Evolutionary conservation across 2,113 vertebrate species (phyloP).

Genomic region (Gobius niger): DNA sequence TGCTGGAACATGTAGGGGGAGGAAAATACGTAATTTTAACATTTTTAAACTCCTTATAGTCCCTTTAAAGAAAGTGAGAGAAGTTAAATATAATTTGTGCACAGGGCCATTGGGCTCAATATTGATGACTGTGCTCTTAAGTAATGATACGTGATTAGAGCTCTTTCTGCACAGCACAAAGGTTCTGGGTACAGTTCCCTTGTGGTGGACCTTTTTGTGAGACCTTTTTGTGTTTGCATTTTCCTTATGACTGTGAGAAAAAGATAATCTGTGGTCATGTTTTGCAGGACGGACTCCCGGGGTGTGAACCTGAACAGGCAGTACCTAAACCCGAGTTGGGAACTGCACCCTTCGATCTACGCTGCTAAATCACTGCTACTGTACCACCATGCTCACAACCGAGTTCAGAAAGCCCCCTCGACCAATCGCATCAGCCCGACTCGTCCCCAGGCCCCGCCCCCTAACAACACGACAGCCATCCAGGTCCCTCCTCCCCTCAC

Average conservation of each 20-base stretch:
- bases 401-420: constrained; percentile 58
- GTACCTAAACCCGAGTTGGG: constrained; percentile 87
- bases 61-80: too few relatives aligned
- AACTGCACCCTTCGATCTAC: constrained; percentile 91
- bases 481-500: constrained; percentile 59
- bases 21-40: too few relatives aligned
- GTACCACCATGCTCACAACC: constrained; percentile 89
- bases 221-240: too few relatives aligned
- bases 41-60: too few relatives aligned
- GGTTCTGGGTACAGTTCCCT: background rate
- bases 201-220: too few relatives aligned
- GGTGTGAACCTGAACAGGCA: constrained; percentile 97
- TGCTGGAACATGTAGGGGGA: too few relatives aligned
- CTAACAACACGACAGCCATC: constrained; percentile 19
- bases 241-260: too few relatives aligned
- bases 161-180: too few relatives aligned
- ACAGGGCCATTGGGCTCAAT: too few relatives aligned
- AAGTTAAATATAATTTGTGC: too few relatives aligned
- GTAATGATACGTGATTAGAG: too few relatives aligned
- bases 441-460: constrained; percentile 16
- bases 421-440: constrained; percentile 46
- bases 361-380: constrained; percentile 89
- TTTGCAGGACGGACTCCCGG: constrained; percentile 87
- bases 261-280: background rate
- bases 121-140: too few relatives aligned